Percentiles rank a stretch among this genome's conserved stretches.
phyloP scores from a whole-genome alignment of 2,888 invertebrate species.

The Deilephila porcellus region DNA sequence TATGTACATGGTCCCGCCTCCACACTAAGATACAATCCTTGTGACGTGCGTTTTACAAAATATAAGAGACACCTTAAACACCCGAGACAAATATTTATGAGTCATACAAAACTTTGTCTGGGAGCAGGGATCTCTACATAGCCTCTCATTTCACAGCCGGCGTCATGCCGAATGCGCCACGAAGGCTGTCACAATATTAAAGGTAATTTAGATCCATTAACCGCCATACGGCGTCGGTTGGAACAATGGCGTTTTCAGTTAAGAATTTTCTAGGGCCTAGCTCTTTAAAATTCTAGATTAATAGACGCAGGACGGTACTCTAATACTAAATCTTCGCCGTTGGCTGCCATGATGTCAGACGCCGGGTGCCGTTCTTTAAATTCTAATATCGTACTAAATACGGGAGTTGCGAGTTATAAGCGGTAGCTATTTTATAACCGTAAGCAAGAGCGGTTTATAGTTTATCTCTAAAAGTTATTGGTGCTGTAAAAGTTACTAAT shows the following conservation, averaged over 20 bases:
- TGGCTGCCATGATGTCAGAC: conserved; percentile 69
- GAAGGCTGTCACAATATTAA: background rate
- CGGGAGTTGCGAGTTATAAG: conserved; percentile 39
- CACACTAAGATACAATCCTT: too few species aligned
- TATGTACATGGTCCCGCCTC: too few species aligned
- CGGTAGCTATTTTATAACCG: conserved; percentile 32
- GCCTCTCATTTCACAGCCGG: too few species aligned
- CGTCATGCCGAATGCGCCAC: too few species aligned
- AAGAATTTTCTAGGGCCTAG: conserved; percentile 23
- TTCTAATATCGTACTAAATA: conserved; percentile 62
- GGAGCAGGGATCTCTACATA: too few species aligned
- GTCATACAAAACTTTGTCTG: too few species aligned
- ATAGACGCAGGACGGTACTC: conserved; percentile 46
- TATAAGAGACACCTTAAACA: too few species aligned
- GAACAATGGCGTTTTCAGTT: conserved; percentile 24
- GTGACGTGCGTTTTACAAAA: too few species aligned
- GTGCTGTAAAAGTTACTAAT: too few species aligned
- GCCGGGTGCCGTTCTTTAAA: conserved; percentile 59
- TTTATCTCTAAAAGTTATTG: background rate
- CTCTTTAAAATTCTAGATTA: conserved; percentile 29
- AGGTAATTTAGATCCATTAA: conserved; percentile 3
- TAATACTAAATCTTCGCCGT: conserved; percentile 59
- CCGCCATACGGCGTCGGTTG: background rate
- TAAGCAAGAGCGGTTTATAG: background rate
- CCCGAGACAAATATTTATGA: too few species aligned